phyloP scores from a whole-genome alignment of 2,113 vertebrate genomes.

The Etheostoma spectabile region DNA sequence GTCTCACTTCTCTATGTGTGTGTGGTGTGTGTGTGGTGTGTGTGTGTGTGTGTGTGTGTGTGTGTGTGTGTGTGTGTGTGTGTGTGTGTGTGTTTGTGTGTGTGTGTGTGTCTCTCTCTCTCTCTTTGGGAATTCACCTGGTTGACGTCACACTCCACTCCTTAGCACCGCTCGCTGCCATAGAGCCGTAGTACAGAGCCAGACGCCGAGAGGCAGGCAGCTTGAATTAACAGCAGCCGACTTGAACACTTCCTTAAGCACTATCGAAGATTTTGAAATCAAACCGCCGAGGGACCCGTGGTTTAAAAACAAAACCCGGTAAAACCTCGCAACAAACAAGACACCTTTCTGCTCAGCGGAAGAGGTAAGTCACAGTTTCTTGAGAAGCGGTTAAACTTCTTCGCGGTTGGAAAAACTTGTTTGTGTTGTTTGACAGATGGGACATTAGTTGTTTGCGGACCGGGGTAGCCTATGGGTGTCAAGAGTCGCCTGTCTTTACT shows the following conservation, averaged over 20 bases:
- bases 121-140: slow-evolving; percentile 68
- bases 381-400: slow-evolving; percentile 1
- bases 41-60: neutral
- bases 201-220: neutral
- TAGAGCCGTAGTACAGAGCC: neutral
- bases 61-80: no score
- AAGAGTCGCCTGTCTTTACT: neutral
- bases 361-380: slow-evolving; percentile 55
- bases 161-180: slow-evolving; percentile 14
- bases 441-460: neutral
- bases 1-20: neutral
- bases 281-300: neutral
- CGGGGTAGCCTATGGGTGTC: neutral
- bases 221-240: neutral
- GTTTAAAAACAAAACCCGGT: no score
- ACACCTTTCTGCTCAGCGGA: neutral
- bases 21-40: no score
- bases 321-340: neutral
- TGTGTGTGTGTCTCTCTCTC: neutral
- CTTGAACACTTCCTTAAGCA: slow-evolving; percentile 72
- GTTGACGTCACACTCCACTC: slow-evolving; percentile 69
- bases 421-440: slow-evolving; percentile 5
- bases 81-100: no score
- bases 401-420: neutral
- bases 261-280: neutral